Evolutionary conservation across 2,797 vertebrate species (phyloP), one percentile per base, ranked within the genome.

Genomic region (Myotis pilosus): DNA sequence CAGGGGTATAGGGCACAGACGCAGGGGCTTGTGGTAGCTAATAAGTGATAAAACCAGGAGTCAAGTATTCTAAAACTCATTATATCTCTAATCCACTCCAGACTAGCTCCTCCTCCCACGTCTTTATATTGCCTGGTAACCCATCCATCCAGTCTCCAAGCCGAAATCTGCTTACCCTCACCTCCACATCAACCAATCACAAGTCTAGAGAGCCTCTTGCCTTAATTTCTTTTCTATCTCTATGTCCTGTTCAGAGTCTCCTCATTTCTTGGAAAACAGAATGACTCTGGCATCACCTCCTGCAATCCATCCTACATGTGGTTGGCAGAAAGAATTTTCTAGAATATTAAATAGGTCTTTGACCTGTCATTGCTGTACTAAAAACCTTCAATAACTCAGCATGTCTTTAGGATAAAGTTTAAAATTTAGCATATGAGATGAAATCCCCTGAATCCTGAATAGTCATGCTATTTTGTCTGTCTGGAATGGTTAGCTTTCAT

Each of bases 281-380:
- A 93, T 62, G 16, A 62, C 55, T 92, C 86, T 76, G 41, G 28
- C 28, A 28, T 91, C 20, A 69, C 10, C 36, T 92, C 69, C 36
- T 87, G 71, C 62, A 91, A 66, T 60, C 44, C 33, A n/a, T 84
- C 51, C 53, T 92, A 55, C 66, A 19, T 75, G 10, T 85, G 53
- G 16, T 44, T 83, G 66, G 16, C 8, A 74, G 30, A 69, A 15
- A 89, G 23, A 75, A 64, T 64, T 93, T 94, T 92, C 81, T 82
- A 89, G 88, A 91, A 89, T 93, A 49, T 82, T 75, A 79, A 51
- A 57, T 44, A 76, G 69, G n/a, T 79, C 33, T 66, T 75, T 81
- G 68, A 86, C 16, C 20, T 94, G 51, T 75, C 36, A 76, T 28
- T 85, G 66, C 41, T 47, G 57, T 62, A 7, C 62, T 62, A 69